A percentile compares a stretch with the other conserved stretches of the same genome.
phyloP scores from a whole-genome alignment of 64 coral and sea anemone genomes.

The Cladopsammia gracilis region DNA sequence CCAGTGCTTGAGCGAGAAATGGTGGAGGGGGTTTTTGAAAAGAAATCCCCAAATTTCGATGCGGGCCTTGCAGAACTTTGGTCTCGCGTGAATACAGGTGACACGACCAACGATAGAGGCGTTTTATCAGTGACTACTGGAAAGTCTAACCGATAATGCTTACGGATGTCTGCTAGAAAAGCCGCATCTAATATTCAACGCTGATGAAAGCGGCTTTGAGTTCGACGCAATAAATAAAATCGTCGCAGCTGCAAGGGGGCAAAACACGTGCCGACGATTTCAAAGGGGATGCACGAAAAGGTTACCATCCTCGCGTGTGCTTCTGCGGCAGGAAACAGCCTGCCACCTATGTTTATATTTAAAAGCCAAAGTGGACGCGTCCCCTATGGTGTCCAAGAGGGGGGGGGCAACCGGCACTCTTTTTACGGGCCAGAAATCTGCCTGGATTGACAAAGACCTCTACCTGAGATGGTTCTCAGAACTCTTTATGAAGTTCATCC shows the following conservation, averaged over 20 bases:
- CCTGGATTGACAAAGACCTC: background rate
- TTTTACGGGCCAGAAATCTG: too few species aligned
- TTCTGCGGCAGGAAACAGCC: too few species aligned
- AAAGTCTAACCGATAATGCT: background rate
- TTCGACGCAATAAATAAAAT: too few species aligned
- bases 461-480: background rate
- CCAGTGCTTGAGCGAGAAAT: background rate
- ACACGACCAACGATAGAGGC: background rate
- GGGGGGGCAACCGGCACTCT: too few species aligned
- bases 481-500: background rate
- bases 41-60: background rate
- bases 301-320: too few species aligned
- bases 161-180: background rate
- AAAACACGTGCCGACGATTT: too few species aligned
- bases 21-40: background rate
- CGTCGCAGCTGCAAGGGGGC: too few species aligned
- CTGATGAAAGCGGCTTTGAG: background rate
- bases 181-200: background rate
- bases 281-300: too few species aligned
- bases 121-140: background rate
- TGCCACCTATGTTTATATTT: too few species aligned
- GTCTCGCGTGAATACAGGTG: background rate
- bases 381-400: too few species aligned
- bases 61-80: conserved; percentile 1
- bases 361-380: too few species aligned